These are phyloP conservation scores for Perca fluviatilis DNA, from an alignment of 2,113 vertebrate species.

Conservation along the genomic window DNA sequence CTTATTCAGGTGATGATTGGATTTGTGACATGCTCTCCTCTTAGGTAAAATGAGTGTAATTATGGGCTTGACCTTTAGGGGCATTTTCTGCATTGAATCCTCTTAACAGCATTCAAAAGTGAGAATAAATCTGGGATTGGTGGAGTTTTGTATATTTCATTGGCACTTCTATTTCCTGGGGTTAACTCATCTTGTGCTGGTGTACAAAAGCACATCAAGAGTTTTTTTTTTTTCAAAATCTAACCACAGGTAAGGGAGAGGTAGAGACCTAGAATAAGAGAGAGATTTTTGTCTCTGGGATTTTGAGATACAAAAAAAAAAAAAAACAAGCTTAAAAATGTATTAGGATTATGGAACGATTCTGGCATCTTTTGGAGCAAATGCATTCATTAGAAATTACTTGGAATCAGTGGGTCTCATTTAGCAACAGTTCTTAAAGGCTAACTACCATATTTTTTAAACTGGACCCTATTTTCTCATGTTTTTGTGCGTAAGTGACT, in stretches of 20 bases:
- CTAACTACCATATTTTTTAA: too few relatives aligned
- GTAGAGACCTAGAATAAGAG: not conserved
- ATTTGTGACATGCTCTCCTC: constrained; percentile 65
- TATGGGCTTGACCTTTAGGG: constrained; percentile 67
- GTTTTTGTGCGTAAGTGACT: too few relatives aligned
- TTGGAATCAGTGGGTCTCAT: too few relatives aligned
- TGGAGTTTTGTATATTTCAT: constrained; percentile 51
- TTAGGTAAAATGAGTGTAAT: constrained; percentile 68
- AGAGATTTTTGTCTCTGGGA: constrained; percentile 6
- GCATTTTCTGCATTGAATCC: constrained; percentile 44
- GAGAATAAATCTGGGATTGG: constrained; percentile 60
- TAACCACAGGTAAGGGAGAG: not conserved
- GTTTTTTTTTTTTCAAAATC: constrained; percentile 13
- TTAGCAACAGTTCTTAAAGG: too few relatives aligned
- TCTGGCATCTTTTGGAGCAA: not conserved
- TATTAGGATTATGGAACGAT: not conserved
- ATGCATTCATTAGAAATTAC: too few relatives aligned
- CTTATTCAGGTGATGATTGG: constrained; percentile 55
- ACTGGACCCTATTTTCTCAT: too few relatives aligned
- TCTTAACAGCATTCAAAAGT: constrained; percentile 59
- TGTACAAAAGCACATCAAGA: constrained; percentile 9
- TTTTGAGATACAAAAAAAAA: not conserved
- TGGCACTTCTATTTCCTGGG: constrained; percentile 36
- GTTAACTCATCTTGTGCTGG: constrained; percentile 44
- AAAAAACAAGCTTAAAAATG: not conserved